Conservation (phyloP, 2,113 vertebrate species). For the Cynocephalus volans region DNA sequence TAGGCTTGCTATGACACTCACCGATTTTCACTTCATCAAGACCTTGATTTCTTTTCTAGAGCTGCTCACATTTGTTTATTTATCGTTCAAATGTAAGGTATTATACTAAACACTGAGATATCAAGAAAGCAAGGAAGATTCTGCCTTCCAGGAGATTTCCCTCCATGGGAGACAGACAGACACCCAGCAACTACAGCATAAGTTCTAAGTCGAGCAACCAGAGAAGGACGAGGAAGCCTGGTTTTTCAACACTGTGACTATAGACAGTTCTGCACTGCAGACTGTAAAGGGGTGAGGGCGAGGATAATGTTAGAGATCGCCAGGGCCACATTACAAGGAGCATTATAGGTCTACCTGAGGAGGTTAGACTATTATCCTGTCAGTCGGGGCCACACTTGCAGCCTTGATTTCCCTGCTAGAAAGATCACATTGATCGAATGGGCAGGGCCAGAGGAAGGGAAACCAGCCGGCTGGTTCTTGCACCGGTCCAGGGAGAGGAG, state of each 20-base stretch:
- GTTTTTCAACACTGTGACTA: background rate
- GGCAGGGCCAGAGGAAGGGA: background rate
- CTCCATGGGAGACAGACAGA: background rate
- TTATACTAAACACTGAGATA: background rate
- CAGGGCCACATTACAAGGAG: background rate
- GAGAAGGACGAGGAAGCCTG: background rate
- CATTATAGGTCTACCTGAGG: background rate
- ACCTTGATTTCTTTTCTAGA: background rate
- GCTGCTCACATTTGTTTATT: background rate
- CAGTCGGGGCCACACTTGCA: background rate
- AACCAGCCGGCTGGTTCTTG: background rate
- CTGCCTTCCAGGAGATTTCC: background rate
- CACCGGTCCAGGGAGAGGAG: background rate
- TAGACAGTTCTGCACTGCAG: background rate
- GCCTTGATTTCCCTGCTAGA: background rate
- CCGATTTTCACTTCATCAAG: background rate
- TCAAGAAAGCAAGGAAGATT: background rate
- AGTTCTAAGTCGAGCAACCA: background rate
- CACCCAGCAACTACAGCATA: background rate
- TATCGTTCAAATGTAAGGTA: background rate
- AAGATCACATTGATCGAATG: background rate
- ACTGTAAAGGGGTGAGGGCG: background rate
- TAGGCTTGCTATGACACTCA: background rate
- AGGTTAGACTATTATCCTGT: background rate
- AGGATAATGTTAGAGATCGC: background rate